Evolutionary conservation across 2,888 invertebrate genomes (phyloP).

Genomic region (Trissolcus brochymenae): DNA sequence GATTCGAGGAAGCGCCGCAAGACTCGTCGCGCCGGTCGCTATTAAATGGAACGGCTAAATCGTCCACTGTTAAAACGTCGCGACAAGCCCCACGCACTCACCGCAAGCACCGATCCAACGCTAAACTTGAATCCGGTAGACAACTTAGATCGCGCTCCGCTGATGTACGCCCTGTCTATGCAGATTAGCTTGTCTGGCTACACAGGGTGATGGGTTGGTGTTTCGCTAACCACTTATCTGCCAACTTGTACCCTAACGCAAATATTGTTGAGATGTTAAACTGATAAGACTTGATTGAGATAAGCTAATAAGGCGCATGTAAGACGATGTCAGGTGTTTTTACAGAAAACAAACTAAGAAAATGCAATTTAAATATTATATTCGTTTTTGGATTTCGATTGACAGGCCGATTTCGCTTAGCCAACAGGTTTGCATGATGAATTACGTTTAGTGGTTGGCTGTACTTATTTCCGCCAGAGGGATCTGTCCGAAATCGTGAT

Average conservation of each 20-base stretch:
- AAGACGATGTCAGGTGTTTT: too few species aligned
- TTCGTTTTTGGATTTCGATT: too few species aligned
- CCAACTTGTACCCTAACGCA: too few species aligned
- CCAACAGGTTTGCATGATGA: background rate
- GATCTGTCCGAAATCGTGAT: conserved; percentile 56
- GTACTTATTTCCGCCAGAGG: conserved; percentile 54
- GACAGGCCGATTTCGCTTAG: too few species aligned
- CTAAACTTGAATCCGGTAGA: background rate
- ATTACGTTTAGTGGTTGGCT: conserved; percentile 47
- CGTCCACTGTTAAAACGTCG: background rate
- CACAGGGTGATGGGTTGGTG: too few species aligned
- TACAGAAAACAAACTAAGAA: too few species aligned
- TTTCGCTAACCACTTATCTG: too few species aligned
- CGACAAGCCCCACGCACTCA: background rate
- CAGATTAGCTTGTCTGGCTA: background rate
- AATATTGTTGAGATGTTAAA: too few species aligned
- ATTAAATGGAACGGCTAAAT: conserved; percentile 48
- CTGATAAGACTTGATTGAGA: too few species aligned
- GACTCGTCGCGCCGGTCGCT: conserved; percentile 50
- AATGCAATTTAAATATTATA: too few species aligned
- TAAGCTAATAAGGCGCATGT: too few species aligned
- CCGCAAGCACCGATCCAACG: background rate
- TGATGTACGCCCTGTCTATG: conserved; percentile 2
- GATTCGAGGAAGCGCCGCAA: conserved; percentile 42
- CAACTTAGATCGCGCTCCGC: background rate